Percentiles rank a stretch among this genome's conserved stretches.
phyloP scores from a whole-genome alignment of 2,888 invertebrate genomes.

The Coleophora deauratella region DNA sequence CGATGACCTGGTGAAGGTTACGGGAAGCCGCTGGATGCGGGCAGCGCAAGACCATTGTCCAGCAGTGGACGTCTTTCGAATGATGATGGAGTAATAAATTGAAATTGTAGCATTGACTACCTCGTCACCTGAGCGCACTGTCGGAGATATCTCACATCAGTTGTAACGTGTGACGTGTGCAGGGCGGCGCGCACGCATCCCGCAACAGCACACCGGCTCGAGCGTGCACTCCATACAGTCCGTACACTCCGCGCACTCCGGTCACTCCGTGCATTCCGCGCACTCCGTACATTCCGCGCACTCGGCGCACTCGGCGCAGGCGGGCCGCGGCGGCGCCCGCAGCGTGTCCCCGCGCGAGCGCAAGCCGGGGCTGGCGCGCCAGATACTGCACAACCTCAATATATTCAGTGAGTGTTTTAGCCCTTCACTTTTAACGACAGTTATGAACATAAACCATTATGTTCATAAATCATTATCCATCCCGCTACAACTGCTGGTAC shows the following conservation, averaged over 20 bases:
- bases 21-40: too few relatives aligned
- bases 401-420: constrained; percentile 77
- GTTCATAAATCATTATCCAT: too few relatives aligned
- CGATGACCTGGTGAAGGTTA: too few relatives aligned
- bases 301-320: constrained; percentile 16
- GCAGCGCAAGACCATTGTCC: too few relatives aligned
- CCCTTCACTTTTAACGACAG: too few relatives aligned
- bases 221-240: constrained; percentile 56
- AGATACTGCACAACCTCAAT: constrained; percentile 86
- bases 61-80: too few relatives aligned
- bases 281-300: constrained; percentile 25
- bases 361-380: constrained; percentile 77
- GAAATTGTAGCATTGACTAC: too few relatives aligned
- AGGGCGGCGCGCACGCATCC: constrained; percentile 46
- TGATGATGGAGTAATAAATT: too few relatives aligned
- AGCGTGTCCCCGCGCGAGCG: constrained; percentile 49
- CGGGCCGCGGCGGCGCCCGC: constrained; percentile 27
- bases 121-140: too few relatives aligned
- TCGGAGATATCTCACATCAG: too few relatives aligned
- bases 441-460: too few relatives aligned
- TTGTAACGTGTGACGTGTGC: background rate
- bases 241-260: constrained; percentile 26
- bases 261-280: constrained; percentile 25
- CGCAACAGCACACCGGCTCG: constrained; percentile 64
- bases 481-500: too few relatives aligned